Evolutionary conservation across 2,113 vertebrate species (phyloP), one percentile per base, ranked within the genome.

Genomic region (Trematomus loennbergii): DNA sequence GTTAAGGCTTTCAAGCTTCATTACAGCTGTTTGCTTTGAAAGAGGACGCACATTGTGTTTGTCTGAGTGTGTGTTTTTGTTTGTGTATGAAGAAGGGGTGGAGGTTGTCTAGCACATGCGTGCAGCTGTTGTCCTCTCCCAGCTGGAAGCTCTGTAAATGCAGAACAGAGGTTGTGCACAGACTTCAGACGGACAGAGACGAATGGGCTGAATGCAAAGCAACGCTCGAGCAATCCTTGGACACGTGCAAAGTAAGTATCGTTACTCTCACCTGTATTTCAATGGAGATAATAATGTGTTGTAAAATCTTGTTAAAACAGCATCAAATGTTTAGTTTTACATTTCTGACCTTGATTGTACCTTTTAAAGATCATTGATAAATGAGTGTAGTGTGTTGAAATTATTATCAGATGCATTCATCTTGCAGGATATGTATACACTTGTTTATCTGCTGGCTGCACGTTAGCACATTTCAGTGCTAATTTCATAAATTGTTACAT

Each of bases 201-300:
- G 36, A 79, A 85, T 73, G 78, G 72, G n/a, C 72, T 71, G 73
- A 82, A 36, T 20, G 11, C 4, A 68, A 62, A 72, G 50, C 52
- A 18, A 60, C 36, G 18, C 54, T 55, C 48, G 78, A 55, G 67
- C 66, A 18, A 74, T 49, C 66, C 5, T n/a, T 50, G 74, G 57
- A 78, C 72, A 52, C 40, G 5, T 33, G n/a, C 36, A 78, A 15
- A 50, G 88, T 92, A 36, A 91, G 88, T 89, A 78, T 43, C 33
- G 11, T n/a, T 64, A 58, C 62, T 60, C 15, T 81, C 9, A 43
- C 4, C 52, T 12, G 11, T 75, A 43, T 63, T 63, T 9, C 17
- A 22, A 5, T 29, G 40, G 2, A 48, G 46, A 64, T 69, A 13
- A 12, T 54, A 78, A 70, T 15, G 46, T 16, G 25, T 20, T 20